These are phyloP conservation scores for Pontoporia blainvillei DNA, from an alignment of 2,113 vertebrate genomes.

Conservation along the genomic window DNA sequence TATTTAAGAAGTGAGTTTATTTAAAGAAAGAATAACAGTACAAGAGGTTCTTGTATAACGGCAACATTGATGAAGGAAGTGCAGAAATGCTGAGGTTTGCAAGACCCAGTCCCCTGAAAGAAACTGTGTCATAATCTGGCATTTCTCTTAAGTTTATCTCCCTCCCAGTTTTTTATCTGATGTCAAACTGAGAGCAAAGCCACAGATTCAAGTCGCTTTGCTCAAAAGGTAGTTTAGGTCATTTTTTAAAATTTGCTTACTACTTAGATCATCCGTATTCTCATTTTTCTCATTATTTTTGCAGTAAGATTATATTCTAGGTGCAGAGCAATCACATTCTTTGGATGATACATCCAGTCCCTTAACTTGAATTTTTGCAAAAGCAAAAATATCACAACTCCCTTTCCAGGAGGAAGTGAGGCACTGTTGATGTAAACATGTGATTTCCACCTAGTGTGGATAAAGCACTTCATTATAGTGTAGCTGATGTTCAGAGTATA, in stretches of 20 bases:
- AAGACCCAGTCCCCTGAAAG: not conserved
- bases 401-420: not conserved
- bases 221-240: not conserved
- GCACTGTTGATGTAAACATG: no score
- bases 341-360: not conserved
- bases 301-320: not conserved
- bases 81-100: not conserved
- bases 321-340: not conserved
- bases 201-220: not conserved
- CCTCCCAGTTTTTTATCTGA: not conserved
- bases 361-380: not conserved
- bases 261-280: not conserved
- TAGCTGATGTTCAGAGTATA: not conserved
- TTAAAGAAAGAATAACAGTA: not conserved
- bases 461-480: fast-evolving
- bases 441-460: not conserved
- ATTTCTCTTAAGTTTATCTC: not conserved
- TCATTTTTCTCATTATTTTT: not conserved
- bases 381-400: not conserved
- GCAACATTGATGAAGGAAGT: not conserved
- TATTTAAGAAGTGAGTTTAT: not conserved
- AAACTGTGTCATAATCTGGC: fast-evolving
- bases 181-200: not conserved
- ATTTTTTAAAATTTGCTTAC: not conserved
- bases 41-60: not conserved